These are phyloP conservation scores for Xenopus borealis DNA, from an alignment of 2,113 vertebrate genomes.

Conservation along the genomic window DNA sequence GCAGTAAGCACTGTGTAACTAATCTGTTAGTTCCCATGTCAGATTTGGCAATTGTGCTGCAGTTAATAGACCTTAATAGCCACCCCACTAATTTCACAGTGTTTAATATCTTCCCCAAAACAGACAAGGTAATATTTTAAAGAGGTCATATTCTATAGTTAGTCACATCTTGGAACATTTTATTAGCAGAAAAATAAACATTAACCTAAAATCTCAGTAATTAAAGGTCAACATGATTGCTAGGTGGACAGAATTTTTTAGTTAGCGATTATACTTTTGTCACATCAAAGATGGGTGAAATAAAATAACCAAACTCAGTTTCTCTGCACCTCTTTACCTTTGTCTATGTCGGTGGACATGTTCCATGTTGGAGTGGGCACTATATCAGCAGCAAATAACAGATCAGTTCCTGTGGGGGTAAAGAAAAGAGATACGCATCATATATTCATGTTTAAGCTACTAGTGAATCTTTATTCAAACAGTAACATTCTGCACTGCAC, in stretches of 20 bases:
- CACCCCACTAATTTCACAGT: no score
- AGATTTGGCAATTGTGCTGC: no score
- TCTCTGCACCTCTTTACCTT: conserved; percentile 56
- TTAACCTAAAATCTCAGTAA: conserved; percentile 49
- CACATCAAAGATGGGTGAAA: conserved; percentile 29
- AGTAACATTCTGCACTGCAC: no score
- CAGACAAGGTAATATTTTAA: conserved; percentile 9
- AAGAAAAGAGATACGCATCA: conserved; percentile 43
- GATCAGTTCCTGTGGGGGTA: conserved; percentile 69
- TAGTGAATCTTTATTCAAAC: not conserved
- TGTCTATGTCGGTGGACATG: conserved; percentile 80
- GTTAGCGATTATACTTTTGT: not conserved
- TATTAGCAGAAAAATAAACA: conserved; percentile 38
- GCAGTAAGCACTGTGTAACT: no score
- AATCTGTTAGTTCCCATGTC: no score
- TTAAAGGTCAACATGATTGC: conserved; percentile 50
- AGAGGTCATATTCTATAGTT: conserved; percentile 52
- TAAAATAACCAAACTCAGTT: not conserved
- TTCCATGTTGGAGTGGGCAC: conserved; percentile 84
- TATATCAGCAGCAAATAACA: conserved; percentile 73
- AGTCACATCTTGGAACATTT: conserved; percentile 65
- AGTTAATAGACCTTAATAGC: no score
- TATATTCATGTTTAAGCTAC: conserved; percentile 20
- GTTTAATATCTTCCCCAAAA: not conserved
- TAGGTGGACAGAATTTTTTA: conserved; percentile 40